phyloP scores from a whole-genome alignment of 2,888 invertebrate species.

The Hyposoter didymator region DNA sequence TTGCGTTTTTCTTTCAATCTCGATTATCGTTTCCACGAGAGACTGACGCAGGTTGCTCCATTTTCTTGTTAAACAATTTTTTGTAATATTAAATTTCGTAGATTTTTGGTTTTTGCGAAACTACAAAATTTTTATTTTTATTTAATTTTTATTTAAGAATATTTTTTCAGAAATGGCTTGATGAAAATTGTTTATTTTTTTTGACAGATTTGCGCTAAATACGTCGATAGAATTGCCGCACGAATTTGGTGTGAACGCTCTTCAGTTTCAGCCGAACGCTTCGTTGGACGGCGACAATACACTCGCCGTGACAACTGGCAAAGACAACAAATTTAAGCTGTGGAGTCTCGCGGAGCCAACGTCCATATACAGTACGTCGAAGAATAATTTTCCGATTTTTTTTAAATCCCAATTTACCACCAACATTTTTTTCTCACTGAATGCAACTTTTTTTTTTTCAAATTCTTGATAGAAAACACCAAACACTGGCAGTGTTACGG shows the following conservation, averaged over 20 bases:
- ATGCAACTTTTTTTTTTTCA: conserved; percentile 37
- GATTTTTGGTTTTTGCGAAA: no score
- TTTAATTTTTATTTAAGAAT: no score
- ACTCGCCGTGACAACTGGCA: conserved; percentile 88
- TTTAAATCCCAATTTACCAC: not conserved
- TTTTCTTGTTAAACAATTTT: no score
- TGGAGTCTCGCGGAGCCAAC: conserved; percentile 88
- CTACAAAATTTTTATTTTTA: no score
- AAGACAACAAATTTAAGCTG: conserved; percentile 89
- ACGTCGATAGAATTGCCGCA: conserved; percentile 91
- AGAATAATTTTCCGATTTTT: conserved; percentile 35
- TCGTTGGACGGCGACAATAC: conserved; percentile 83
- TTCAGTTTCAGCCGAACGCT: conserved; percentile 87
- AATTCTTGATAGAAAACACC: conserved; percentile 84
- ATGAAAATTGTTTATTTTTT: conserved; percentile 9
- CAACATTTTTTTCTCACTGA: not conserved
- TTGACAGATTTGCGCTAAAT: conserved; percentile 88
- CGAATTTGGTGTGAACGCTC: conserved; percentile 86
- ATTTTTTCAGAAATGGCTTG: not conserved
- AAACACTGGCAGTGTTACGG: conserved; percentile 88
- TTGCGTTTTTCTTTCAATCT: no score
- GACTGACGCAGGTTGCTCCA: no score
- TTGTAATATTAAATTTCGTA: no score
- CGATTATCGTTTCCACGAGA: no score
- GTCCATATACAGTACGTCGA: conserved; percentile 85